A percentile compares a stretch with the other conserved stretches of the same genome.
These are phyloP conservation scores for Paratrypauchen microcephalus DNA, from an alignment of 2,797 vertebrate genomes.

Conservation along the genomic window DNA sequence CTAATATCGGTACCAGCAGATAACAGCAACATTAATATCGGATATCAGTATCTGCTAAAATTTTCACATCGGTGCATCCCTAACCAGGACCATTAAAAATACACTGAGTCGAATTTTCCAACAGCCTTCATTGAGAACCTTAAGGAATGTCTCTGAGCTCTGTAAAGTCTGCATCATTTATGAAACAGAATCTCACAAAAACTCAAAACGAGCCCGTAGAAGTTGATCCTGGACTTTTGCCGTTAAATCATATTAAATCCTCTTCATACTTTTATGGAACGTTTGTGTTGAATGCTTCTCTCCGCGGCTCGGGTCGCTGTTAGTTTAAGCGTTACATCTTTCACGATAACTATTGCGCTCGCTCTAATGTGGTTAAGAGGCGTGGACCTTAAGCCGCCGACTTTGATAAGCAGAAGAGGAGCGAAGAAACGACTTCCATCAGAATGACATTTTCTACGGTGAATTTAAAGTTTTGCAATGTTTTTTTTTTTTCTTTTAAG, in stretches of 20 bases:
- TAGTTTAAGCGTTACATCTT: constrained; percentile 14
- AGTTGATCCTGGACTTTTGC: constrained; percentile 10
- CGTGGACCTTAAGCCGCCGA: not conserved
- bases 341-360: constrained; percentile 3
- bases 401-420: not conserved
- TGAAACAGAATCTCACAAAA: constrained; percentile 7
- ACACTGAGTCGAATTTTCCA: too few species aligned
- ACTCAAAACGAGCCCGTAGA: constrained; percentile 17
- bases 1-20: too few species aligned
- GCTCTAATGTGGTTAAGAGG: not conserved
- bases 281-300: constrained; percentile 13
- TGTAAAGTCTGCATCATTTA: constrained; percentile 4
- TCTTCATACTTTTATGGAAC: constrained; percentile 6
- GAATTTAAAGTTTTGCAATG: not conserved
- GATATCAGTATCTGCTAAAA: too few species aligned
- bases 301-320: constrained; percentile 17
- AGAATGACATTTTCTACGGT: not conserved
- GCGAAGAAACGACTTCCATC: not conserved
- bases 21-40: too few species aligned
- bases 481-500: too few species aligned
- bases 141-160: not conserved
- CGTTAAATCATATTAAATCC: not conserved
- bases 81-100: too few species aligned
- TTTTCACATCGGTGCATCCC: too few species aligned
- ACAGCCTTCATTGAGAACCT: too few species aligned